Percentiles rank a stretch among this genome's conserved stretches.
Conservation (phyloP, 2,888 invertebrate genomes). For the Automeris io region DNA sequence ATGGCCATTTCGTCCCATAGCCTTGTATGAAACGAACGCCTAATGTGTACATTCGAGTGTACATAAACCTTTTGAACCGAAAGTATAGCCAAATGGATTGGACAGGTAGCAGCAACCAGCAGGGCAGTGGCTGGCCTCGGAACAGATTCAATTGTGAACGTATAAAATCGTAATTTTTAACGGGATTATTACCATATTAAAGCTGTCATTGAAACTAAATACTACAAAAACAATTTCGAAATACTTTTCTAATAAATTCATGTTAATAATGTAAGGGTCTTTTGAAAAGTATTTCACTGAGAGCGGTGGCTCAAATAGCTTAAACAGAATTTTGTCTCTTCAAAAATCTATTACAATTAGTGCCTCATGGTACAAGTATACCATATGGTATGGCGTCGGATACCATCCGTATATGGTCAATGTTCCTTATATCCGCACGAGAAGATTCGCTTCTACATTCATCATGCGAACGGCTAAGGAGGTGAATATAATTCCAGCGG, state of each 20-base stretch:
- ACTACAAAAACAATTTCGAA: not conserved
- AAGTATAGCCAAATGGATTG: slow-evolving; percentile 34
- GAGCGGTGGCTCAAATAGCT: no score
- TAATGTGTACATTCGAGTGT: slow-evolving; percentile 17
- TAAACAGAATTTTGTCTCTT: no score
- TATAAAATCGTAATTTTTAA: slow-evolving; percentile 23
- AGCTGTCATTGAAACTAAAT: not conserved
- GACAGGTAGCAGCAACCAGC: slow-evolving; percentile 18
- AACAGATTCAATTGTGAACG: slow-evolving; percentile 29
- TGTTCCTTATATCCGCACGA: no score
- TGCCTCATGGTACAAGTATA: no score
- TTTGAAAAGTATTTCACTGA: no score
- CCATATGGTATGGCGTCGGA: no score
- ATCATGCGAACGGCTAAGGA: no score
- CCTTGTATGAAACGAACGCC: slow-evolving; percentile 31
- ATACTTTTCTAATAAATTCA: not conserved
- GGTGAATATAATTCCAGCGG: no score
- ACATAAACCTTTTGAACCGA: slow-evolving; percentile 27
- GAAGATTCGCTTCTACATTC: no score
- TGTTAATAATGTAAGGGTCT: no score
- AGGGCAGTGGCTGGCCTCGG: slow-evolving; percentile 33
- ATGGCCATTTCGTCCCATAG: slow-evolving; percentile 32
- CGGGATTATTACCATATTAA: slow-evolving; percentile 13
- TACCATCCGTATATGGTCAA: no score
- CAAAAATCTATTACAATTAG: no score